Base-by-base conservation (phyloP, 1,140 invertebrate genomes). In the Leptestheria dahalacensis region DNA sequence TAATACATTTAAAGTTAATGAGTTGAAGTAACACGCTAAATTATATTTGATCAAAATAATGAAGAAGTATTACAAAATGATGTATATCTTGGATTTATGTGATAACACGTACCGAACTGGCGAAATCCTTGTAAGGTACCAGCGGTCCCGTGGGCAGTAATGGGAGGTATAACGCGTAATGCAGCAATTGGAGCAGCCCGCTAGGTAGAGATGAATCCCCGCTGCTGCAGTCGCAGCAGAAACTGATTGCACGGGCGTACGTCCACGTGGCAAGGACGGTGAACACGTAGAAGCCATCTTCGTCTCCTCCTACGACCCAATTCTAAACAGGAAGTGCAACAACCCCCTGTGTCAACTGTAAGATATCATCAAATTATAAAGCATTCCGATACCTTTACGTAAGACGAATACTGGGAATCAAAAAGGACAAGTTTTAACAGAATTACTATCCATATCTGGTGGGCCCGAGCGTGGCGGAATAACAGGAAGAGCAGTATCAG, bases 81-180 rank as follows among this genome's bases (percentile, higher is more conserved):
- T 54, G 61, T 67, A 69, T 56, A 68, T 71, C 62, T 73, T 65
- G 53, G 4, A 26, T n/a, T 33, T 51, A 25, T 23, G 48, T 57
- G n/a, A 56, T 15, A 61, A 18, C 41, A 70, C 70, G 66, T 70
- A 81, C 78, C 61, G 77, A 74, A 24, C 70, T 58, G 24, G 73
- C 64, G 73, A 82, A 86, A 65, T 82, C 76, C 63, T 80, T 74
- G 73, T 84, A 91, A 3, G 82, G 74, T 62, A 92, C 78, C 54
- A 91, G 74, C 23, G 89, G 89, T 49, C 89, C 89, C 62, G 81
- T 77, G 64, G 85, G 83, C 48, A 87, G 75, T 10, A 82, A 74
- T 25, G 89, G 89, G 47, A 91, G 77, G 70, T 93, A 92, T 62
- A 91, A 78, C 61, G 79, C 79, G 67, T 91, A 92, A 28, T 80